phyloP scores from a whole-genome alignment of 1,140 invertebrate species.

The Asobara japonica region DNA sequence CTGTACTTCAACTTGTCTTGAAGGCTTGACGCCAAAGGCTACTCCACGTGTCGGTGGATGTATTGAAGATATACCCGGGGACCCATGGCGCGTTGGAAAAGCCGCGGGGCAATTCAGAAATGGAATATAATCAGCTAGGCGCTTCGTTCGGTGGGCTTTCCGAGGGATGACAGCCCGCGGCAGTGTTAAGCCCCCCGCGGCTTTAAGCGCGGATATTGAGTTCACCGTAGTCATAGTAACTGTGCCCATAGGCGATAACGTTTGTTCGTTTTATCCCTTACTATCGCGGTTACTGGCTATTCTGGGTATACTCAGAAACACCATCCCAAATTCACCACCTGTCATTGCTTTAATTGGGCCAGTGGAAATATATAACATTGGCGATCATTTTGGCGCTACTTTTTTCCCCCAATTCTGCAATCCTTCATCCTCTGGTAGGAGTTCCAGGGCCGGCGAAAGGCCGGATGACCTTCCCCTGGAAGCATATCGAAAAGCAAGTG shows the following conservation, averaged over 20 bases:
- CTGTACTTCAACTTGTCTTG: conserved; percentile 56
- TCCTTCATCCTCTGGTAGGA: no score
- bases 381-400: no score
- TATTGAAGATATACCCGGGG: conserved; percentile 46
- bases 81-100: conserved; percentile 20
- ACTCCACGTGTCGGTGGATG: conserved; percentile 47
- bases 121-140: conserved; percentile 65
- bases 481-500: no score
- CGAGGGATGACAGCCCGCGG: conserved; percentile 63
- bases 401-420: no score
- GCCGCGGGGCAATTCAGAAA: conserved; percentile 59
- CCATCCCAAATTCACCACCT: conserved; percentile 9
- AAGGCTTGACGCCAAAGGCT: conserved; percentile 54
- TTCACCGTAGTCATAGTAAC: conserved; percentile 70
- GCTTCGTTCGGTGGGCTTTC: conserved; percentile 55
- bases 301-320: conserved; percentile 35
- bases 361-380: neutral
- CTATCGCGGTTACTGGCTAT: conserved; percentile 54
- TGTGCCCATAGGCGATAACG: conserved; percentile 60
- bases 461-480: no score
- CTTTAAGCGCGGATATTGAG: conserved; percentile 68
- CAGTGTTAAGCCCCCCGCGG: conserved; percentile 47
- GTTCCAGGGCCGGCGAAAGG: no score
- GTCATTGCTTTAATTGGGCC: conserved; percentile 12
- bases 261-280: conserved; percentile 65